Evolutionary conservation across 1,140 invertebrate genomes (phyloP), one percentile per base, ranked within the genome.

Genomic region (Drosophila leontia): DNA sequence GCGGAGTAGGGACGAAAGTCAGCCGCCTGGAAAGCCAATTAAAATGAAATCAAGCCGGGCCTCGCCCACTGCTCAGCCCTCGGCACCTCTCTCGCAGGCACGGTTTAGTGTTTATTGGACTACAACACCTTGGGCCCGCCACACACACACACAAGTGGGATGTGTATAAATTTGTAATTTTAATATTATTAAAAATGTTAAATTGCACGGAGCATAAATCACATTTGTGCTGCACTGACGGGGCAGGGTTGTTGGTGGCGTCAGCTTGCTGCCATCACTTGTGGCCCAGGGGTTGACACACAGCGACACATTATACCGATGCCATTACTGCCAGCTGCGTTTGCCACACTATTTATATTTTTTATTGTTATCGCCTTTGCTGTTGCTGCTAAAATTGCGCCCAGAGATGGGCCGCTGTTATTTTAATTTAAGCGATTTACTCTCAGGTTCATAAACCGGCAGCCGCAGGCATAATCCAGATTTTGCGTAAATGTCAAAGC

Each of bases 161-260:
- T 62, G 32, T 59, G 47, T 80, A 78, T 88, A 88, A 84, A 85
- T 87, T 87, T 90, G 85, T 81, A 88, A 90, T 88, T 85, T 88
- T 85, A 86, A 87, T 87, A 90, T 78, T 88, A 84, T 88, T 90
- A 86, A 91, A 90, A 86, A 91, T 88, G 67, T 81, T 81, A 85
- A 90, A 91, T 85, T 90, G 60, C 76, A 78, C 55, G 81, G 75
- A 79, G 85, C 82, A 91, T 90, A 91, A 90, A 90, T 90, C 78
- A 85, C 70, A 85, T 82, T 85, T 80, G 56, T 65, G 42, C 45
- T 42, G 55, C 41, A 39, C 11, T 9, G 44, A n/a, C 29, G 23
- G 55, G 62, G 57, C 19, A 23, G 53, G 53, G 17, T 19, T 47
- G 37, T 55, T 13, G 41, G 53, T 35, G 61, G 81, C 78, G 85